Conservation (phyloP, 2,797 vertebrate species). For the Gambusia yucatana region DNA sequence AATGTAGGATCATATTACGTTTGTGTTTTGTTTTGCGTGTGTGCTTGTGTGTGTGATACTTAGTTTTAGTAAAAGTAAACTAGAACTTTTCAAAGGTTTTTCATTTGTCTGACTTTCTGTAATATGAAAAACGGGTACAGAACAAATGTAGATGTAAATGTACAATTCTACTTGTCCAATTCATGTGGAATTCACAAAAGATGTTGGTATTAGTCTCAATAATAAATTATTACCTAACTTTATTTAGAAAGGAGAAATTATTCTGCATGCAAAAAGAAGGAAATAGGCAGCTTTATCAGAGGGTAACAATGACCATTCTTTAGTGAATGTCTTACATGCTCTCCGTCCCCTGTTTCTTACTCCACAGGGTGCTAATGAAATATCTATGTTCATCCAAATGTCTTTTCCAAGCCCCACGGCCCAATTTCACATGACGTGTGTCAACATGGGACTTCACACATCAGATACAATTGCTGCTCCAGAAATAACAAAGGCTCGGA, state of each 20-base stretch:
- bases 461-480: constrained; percentile 66
- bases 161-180: not conserved
- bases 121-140: not conserved
- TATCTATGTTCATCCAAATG: constrained; percentile 92
- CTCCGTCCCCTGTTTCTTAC: constrained; percentile 80
- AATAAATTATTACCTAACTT: not conserved
- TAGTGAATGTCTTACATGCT: constrained; percentile 80
- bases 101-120: not conserved
- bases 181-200: not conserved
- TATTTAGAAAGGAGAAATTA: constrained; percentile 38
- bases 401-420: constrained; percentile 86
- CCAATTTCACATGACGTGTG: constrained; percentile 82
- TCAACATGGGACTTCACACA: constrained; percentile 87
- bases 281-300: constrained; percentile 63
- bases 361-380: constrained; percentile 95
- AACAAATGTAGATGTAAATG: no score
- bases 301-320: constrained; percentile 83
- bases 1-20: constrained; percentile 23
- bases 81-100: constrained; percentile 23
- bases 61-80: constrained; percentile 40
- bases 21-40: not conserved
- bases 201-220: not conserved
- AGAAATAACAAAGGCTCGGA: constrained; percentile 70
- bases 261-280: constrained; percentile 24
- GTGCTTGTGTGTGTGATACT: constrained; percentile 9